These are phyloP conservation scores for Lampris megalopsis DNA, from an alignment of 2,113 vertebrate genomes.

Conservation along the genomic window DNA sequence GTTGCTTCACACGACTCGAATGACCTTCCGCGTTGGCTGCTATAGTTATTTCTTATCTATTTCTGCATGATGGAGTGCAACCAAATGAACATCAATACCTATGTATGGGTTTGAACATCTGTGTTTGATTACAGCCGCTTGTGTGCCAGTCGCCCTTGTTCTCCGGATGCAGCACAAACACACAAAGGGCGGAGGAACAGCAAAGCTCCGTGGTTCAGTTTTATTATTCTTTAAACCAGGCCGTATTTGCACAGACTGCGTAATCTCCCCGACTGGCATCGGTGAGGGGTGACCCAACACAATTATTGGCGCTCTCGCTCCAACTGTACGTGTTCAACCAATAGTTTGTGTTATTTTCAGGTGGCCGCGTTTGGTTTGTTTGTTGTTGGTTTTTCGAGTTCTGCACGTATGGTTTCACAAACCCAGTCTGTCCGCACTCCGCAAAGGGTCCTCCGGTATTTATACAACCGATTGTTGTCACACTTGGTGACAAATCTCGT, in stretches of 20 bases:
- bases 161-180: conserved; percentile 67
- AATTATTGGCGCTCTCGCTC: conserved; percentile 40
- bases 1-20: conserved; percentile 18
- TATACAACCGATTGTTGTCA: no score
- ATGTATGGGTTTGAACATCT: conserved; percentile 81
- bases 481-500: no score
- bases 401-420: background rate
- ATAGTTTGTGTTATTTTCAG: conserved; percentile 21
- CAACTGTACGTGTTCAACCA: conserved; percentile 15
- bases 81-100: conserved; percentile 69
- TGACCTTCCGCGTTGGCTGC: no score
- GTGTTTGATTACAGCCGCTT: conserved; percentile 76
- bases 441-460: no score
- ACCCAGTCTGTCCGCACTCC: background rate
- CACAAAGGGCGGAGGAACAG: conserved; percentile 48
- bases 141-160: conserved; percentile 72
- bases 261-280: conserved; percentile 62
- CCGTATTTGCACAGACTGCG: conserved; percentile 72
- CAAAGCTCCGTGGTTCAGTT: conserved; percentile 46
- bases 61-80: conserved; percentile 53
- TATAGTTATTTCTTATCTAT: conserved; percentile 40
- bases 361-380: background rate
- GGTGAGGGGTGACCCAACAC: conserved; percentile 42
- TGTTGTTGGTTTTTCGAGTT: background rate
- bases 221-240: conserved; percentile 73